Percentiles rank a stretch among this genome's conserved stretches.
Conservation (phyloP, 2,113 vertebrate genomes). For the Plestiodon gilberti region DNA sequence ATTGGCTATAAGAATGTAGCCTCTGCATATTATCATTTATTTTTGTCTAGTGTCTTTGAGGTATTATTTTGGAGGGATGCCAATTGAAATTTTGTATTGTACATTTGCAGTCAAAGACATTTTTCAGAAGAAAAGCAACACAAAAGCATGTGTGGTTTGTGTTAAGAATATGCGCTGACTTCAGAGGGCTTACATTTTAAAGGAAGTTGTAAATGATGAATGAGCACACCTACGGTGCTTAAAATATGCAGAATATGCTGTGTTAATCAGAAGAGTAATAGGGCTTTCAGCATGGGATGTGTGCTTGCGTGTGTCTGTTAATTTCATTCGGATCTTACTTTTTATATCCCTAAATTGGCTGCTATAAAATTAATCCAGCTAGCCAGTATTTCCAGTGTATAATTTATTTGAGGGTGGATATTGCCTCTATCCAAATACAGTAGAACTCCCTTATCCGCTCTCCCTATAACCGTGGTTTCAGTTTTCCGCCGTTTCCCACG, state of each 20-base stretch:
- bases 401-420: neutral
- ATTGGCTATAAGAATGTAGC: neutral
- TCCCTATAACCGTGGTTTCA: too few relatives aligned
- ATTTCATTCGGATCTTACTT: slow-evolving; percentile 48
- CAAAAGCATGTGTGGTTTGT: slow-evolving; percentile 66
- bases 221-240: slow-evolving; percentile 62
- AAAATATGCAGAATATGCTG: slow-evolving; percentile 56
- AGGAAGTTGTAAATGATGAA: slow-evolving; percentile 66
- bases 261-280: slow-evolving; percentile 63
- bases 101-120: slow-evolving; percentile 44
- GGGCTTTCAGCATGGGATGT: slow-evolving; percentile 42
- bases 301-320: slow-evolving; percentile 13
- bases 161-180: slow-evolving; percentile 63
- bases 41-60: neutral
- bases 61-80: neutral
- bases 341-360: slow-evolving; percentile 45
- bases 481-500: too few relatives aligned
- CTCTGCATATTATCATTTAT: neutral
- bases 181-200: slow-evolving; percentile 43
- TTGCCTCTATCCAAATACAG: neutral
- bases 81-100: slow-evolving; percentile 29
- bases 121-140: slow-evolving; percentile 31
- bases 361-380: neutral
- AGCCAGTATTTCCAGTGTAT: neutral
- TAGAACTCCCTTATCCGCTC: too few relatives aligned